Conservation (phyloP, 2,113 vertebrate species). For the Gymnocephalus cernua region DNA sequence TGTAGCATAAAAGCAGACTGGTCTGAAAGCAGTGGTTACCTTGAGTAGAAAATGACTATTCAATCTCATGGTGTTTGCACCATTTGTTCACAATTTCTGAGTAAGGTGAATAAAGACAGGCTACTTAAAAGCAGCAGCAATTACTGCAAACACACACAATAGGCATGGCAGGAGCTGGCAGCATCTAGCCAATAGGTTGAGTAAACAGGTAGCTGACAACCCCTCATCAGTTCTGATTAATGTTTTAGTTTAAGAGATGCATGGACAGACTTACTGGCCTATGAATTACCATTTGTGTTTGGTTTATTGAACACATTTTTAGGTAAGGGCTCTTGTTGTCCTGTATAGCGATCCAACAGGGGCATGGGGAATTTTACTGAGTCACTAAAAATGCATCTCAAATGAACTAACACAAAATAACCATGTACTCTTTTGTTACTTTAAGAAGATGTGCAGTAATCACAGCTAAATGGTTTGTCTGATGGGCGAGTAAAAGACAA, state of each 20-base stretch:
- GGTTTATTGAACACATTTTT: not conserved
- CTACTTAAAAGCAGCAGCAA: slow-evolving; percentile 29
- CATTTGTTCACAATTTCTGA: slow-evolving; percentile 37
- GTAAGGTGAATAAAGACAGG: slow-evolving; percentile 32
- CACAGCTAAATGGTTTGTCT: not conserved
- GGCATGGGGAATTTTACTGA: not conserved
- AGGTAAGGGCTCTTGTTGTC: not conserved
- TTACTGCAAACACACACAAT: slow-evolving; percentile 41
- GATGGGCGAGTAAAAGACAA: not conserved
- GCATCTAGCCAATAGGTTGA: slow-evolving; percentile 17
- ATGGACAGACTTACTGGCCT: not conserved
- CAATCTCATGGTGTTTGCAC: slow-evolving; percentile 16
- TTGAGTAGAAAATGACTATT: slow-evolving; percentile 47
- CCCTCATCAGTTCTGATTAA: slow-evolving; percentile 31
- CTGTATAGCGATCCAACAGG: not conserved
- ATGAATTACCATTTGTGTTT: slow-evolving; percentile 2
- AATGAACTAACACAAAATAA: not conserved
- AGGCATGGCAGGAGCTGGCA: slow-evolving; percentile 6
- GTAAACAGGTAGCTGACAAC: slow-evolving; percentile 40
- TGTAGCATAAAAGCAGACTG: not conserved
- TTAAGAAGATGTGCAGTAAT: not conserved
- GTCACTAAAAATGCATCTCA: slow-evolving; percentile 1
- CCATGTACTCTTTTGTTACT: not conserved
- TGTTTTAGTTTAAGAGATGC: slow-evolving; percentile 26
- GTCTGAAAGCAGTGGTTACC: slow-evolving; percentile 30